Conservation (phyloP, 2,113 vertebrate genomes). For the Salminus brasiliensis region DNA sequence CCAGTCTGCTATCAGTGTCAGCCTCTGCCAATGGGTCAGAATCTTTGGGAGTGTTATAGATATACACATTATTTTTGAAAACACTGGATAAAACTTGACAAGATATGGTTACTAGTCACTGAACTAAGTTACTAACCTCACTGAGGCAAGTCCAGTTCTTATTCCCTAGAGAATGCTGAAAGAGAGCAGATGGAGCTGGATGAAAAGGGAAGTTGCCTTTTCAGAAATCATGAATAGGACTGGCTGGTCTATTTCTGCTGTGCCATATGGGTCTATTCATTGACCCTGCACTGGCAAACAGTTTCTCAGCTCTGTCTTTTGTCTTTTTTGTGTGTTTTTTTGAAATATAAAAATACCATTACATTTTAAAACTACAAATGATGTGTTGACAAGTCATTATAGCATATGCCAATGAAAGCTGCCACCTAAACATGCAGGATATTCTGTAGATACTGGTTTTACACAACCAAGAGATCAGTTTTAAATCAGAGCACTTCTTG, state of each 20-base stretch:
- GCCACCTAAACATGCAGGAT: conserved; percentile 79
- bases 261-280: neutral
- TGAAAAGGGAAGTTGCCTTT: neutral
- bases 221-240: neutral
- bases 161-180: neutral
- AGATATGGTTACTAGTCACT: neutral
- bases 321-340: too few relatives aligned
- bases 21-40: neutral
- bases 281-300: conserved; percentile 32
- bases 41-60: neutral
- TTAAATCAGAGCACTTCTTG: conserved; percentile 74
- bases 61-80: neutral
- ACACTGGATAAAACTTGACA: neutral
- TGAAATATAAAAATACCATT: conserved; percentile 77
- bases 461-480: conserved; percentile 57
- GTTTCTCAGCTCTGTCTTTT: conserved; percentile 56
- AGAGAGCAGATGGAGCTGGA: conserved; percentile 1
- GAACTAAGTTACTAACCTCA: neutral
- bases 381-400: conserved; percentile 66
- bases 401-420: conserved; percentile 72
- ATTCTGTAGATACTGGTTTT: conserved; percentile 66
- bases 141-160: neutral
- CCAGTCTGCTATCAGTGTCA: neutral
- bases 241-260: conserved; percentile 25
- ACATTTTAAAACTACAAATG: conserved; percentile 71